A percentile compares a stretch with the other conserved stretches of the same genome.
phyloP scores from a whole-genome alignment of 1,140 invertebrate species.

The Pemphigus obesinymphae region DNA sequence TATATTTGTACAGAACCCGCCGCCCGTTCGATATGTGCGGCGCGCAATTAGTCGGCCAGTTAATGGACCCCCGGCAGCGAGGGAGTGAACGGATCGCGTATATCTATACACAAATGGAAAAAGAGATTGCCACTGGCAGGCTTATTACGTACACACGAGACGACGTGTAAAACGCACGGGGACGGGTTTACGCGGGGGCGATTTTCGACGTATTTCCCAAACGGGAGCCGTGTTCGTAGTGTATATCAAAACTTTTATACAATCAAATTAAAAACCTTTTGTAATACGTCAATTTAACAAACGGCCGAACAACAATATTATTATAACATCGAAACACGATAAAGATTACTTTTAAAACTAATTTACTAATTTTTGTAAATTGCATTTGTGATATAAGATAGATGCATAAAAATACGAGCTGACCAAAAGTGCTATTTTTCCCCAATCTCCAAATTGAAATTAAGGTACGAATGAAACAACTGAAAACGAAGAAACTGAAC shows the following conservation, averaged over 20 bases:
- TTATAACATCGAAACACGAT: not conserved
- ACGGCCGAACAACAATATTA: not conserved
- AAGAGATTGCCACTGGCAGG: slow-evolving; percentile 21
- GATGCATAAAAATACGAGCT: too few species aligned
- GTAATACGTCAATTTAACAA: not conserved
- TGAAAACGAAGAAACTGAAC: too few species aligned
- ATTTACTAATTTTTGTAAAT: not conserved
- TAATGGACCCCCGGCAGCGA: slow-evolving; percentile 1
- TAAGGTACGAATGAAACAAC: too few species aligned
- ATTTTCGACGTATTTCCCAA: not conserved
- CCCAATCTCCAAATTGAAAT: too few species aligned
- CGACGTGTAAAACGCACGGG: not conserved
- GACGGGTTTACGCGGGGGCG: not conserved
- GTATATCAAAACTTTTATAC: not conserved
- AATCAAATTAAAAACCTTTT: not conserved
- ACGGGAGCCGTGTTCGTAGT: not conserved
- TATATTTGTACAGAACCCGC: slow-evolving; percentile 17
- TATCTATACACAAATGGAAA: slow-evolving; percentile 12
- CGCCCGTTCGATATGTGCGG: not conserved
- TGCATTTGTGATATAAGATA: too few species aligned
- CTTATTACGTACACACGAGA: not conserved
- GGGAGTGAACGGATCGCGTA: not conserved
- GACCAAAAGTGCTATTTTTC: too few species aligned
- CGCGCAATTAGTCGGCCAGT: slow-evolving; percentile 29
- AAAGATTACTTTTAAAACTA: slow-evolving; percentile 8